Percentiles rank a stretch among this genome's conserved stretches.
These are phyloP conservation scores for Chelonus insularis DNA, from an alignment of 1,140 invertebrate species.

Conservation along the genomic window DNA sequence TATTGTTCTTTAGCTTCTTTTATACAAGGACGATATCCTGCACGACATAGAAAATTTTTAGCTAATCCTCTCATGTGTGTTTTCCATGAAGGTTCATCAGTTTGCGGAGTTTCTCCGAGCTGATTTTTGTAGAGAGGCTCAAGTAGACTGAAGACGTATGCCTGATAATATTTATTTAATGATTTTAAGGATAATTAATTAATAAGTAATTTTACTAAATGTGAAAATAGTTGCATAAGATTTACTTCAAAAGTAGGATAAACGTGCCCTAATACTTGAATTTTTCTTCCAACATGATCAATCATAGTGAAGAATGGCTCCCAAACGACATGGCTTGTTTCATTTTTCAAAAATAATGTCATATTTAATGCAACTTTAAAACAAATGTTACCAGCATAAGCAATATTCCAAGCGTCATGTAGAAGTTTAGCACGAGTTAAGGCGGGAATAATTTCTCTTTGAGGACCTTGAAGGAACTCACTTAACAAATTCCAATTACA, in stretches of 20 bases:
- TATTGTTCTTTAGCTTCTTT: constrained; percentile 68
- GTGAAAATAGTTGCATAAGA: background rate
- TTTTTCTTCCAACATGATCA: constrained; percentile 73
- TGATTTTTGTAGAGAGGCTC: constrained; percentile 68
- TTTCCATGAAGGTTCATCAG: constrained; percentile 64
- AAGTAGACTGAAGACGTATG: constrained; percentile 66
- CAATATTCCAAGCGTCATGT: constrained; percentile 78
- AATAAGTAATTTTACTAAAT: no score
- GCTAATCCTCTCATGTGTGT: constrained; percentile 65
- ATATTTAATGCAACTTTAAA: constrained; percentile 74
- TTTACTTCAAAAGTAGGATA: constrained; percentile 70
- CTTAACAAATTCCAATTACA: constrained; percentile 78
- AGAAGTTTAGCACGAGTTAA: constrained; percentile 74
- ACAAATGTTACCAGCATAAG: constrained; percentile 73
- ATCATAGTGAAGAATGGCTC: constrained; percentile 78
- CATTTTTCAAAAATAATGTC: constrained; percentile 72
- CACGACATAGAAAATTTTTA: constrained; percentile 71
- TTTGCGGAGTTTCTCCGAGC: constrained; percentile 58
- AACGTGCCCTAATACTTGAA: constrained; percentile 64
- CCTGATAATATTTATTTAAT: constrained; percentile 53
- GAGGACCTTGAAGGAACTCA: constrained; percentile 64
- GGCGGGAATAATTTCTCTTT: constrained; percentile 66
- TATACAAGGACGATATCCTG: constrained; percentile 73
- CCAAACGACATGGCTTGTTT: constrained; percentile 75
- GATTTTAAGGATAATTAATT: constrained; percentile 4